Evolutionary conservation across 2,888 invertebrate genomes (phyloP).

Genomic region (Noctua janthina): DNA sequence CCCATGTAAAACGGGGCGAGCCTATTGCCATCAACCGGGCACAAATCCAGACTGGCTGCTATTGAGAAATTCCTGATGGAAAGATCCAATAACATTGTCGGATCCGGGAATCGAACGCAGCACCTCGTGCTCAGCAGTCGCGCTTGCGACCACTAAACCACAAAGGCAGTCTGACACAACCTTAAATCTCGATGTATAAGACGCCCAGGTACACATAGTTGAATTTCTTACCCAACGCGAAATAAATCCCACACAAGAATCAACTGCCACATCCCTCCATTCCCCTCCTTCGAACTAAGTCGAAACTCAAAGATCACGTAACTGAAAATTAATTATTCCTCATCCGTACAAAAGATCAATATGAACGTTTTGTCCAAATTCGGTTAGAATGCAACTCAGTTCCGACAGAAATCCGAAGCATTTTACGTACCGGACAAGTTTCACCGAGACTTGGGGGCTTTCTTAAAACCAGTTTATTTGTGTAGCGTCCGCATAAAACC

Average conservation of each 20-base stretch:
- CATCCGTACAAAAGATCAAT: conserved; percentile 54
- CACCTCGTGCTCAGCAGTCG: neutral
- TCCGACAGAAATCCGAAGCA: conserved; percentile 62
- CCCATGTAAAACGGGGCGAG: neutral
- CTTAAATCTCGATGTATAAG: neutral
- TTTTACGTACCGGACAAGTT: conserved; percentile 68
- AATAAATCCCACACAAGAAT: conserved; percentile 1
- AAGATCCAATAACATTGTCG: neutral
- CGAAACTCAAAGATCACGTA: conserved; percentile 31
- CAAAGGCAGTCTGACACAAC: no score
- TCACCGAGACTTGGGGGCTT: conserved; percentile 64
- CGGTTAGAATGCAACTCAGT: conserved; percentile 51
- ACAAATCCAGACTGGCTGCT: neutral
- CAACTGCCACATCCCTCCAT: neutral
- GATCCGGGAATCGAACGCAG: neutral
- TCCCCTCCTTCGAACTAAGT: neutral
- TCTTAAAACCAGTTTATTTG: conserved; percentile 80
- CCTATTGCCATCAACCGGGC: neutral
- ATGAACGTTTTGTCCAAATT: conserved; percentile 42
- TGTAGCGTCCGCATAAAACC: conserved; percentile 76
- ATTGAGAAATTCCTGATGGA: neutral
- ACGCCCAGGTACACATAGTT: neutral
- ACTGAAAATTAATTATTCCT: conserved; percentile 47
- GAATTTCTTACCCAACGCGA: neutral
- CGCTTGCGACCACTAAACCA: no score